Evolutionary conservation across 1,140 invertebrate genomes (phyloP).

Genomic region (Chironomus striatipennis): DNA sequence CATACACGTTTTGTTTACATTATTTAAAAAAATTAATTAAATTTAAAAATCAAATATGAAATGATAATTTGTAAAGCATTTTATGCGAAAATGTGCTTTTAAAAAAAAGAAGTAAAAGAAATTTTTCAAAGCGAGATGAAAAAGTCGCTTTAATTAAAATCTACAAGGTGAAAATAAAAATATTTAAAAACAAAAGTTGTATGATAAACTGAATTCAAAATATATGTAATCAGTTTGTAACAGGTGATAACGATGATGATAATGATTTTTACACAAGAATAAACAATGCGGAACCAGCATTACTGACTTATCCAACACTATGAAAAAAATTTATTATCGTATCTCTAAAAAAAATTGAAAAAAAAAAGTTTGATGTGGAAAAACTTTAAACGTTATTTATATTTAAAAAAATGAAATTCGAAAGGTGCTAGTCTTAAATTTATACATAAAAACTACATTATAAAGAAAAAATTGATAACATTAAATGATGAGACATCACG

Average conservation of each 20-base stretch:
- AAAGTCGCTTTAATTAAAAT: too few species aligned
- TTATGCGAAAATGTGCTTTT: constrained; percentile 11
- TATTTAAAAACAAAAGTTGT: background rate
- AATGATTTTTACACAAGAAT: background rate
- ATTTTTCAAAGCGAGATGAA: background rate
- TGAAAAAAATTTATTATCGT: background rate
- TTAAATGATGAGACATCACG: background rate
- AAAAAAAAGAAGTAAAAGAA: background rate
- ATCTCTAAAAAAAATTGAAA: background rate
- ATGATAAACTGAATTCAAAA: background rate
- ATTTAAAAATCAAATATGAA: background rate
- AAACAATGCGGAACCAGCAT: background rate
- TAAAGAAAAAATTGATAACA: background rate
- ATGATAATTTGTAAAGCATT: constrained; percentile 3
- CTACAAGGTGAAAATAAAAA: too few species aligned
- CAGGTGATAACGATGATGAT: background rate
- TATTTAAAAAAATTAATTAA: background rate
- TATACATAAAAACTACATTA: constrained; percentile 18
- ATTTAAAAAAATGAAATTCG: constrained; percentile 23
- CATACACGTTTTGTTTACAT: constrained; percentile 5
- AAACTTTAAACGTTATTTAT: constrained; percentile 16
- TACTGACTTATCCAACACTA: background rate
- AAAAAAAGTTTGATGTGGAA: background rate
- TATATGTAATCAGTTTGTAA: background rate
- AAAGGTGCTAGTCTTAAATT: constrained; percentile 24